Evolutionary conservation across 1,140 invertebrate species (phyloP).

Genomic region (Venustaconcha ellipsiformis): DNA sequence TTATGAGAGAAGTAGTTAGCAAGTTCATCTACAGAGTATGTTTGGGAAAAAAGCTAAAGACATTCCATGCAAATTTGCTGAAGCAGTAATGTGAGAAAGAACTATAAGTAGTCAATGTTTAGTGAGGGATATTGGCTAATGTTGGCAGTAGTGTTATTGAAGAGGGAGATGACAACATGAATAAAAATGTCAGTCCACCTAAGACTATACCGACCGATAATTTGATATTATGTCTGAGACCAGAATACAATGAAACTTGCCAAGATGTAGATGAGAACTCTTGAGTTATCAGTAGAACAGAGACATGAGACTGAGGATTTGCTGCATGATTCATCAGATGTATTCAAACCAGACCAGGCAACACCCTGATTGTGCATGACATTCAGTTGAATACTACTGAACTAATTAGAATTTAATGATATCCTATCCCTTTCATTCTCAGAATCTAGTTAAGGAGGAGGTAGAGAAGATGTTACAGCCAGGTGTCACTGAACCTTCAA

Average conservation of each 20-base stretch:
- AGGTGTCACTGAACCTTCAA: constrained; percentile 61
- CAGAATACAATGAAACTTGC: too few species aligned
- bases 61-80: constrained; percentile 31
- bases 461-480: too few species aligned
- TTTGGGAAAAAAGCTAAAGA: constrained; percentile 21
- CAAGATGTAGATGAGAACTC: neutral
- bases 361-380: constrained; percentile 45
- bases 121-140: too few species aligned
- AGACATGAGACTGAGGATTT: neutral
- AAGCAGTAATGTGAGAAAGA: constrained; percentile 14
- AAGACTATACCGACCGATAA: neutral
- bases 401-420: too few species aligned
- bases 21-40: constrained; percentile 17
- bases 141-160: too few species aligned
- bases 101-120: neutral
- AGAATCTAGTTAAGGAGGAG: too few species aligned
- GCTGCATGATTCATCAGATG: neutral
- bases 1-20: neutral
- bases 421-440: too few species aligned
- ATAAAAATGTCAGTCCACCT: neutral
- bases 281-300: neutral
- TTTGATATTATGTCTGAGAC: neutral
- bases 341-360: constrained; percentile 36
- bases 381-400: too few species aligned
- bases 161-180: neutral